phyloP scores from a whole-genome alignment of 1,140 invertebrate species.

The Microplitis mediator region DNA sequence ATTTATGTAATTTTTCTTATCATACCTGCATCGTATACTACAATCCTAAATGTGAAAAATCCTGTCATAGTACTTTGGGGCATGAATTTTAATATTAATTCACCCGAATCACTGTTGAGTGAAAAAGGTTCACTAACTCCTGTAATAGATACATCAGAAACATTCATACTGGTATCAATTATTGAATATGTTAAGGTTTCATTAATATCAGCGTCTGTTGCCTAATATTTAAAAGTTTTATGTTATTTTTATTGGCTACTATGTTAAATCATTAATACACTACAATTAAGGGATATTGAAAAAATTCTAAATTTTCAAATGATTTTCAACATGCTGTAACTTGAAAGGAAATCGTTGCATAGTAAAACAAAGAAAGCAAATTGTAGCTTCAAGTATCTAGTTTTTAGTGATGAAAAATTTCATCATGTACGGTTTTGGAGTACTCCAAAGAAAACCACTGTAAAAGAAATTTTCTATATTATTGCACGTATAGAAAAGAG shows the following conservation, averaged over 20 bases:
- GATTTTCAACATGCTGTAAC: too few relatives aligned
- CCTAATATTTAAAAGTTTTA: conserved; percentile 44
- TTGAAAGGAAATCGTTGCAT: too few relatives aligned
- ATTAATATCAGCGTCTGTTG: conserved; percentile 59
- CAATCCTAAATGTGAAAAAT: conserved; percentile 64
- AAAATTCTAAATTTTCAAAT: too few relatives aligned
- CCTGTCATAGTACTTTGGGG: conserved; percentile 62
- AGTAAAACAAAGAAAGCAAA: too few relatives aligned
- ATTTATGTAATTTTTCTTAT: background rate
- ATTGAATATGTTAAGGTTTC: conserved; percentile 57
- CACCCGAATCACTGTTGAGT: conserved; percentile 51
- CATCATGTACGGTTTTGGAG: too few relatives aligned
- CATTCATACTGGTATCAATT: conserved; percentile 47
- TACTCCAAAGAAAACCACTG: too few relatives aligned
- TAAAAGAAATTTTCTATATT: too few relatives aligned
- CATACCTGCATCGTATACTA: conserved; percentile 60
- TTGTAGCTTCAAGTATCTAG: too few relatives aligned
- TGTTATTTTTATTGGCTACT: background rate
- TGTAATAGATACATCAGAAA: conserved; percentile 40
- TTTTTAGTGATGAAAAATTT: too few relatives aligned
- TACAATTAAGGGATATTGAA: too few relatives aligned
- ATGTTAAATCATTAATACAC: background rate
- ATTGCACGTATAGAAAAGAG: too few relatives aligned
- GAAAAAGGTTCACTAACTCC: conserved; percentile 51
- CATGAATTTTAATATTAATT: conserved; percentile 58